Evolutionary conservation across 1,140 invertebrate species (phyloP).

Genomic region (Paraescarpia echinospica): DNA sequence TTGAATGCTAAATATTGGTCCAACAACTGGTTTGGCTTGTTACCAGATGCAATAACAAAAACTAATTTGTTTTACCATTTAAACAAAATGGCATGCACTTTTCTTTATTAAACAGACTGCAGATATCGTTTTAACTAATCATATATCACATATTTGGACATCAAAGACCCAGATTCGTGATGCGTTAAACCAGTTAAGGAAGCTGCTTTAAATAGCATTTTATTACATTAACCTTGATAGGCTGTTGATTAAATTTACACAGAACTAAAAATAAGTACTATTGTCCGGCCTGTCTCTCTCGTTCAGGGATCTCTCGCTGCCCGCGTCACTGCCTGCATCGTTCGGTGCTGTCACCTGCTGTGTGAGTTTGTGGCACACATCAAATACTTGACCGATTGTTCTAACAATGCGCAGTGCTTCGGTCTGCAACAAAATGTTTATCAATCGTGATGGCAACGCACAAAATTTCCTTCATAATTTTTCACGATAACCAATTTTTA

Average conservation of each 20-base stretch:
- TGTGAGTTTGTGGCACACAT: conserved; percentile 91
- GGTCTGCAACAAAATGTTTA: conserved; percentile 68
- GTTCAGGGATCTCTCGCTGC: conserved; percentile 56
- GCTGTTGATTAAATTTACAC: neutral
- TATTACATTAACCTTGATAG: neutral
- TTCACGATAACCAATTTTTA: neutral
- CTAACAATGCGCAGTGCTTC: conserved; percentile 96
- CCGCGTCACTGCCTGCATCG: conserved; percentile 39
- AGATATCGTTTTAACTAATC: no score
- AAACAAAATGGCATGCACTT: no score
- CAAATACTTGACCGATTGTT: conserved; percentile 97
- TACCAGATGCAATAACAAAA: no score
- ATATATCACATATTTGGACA: no score
- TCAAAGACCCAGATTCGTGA: no score
- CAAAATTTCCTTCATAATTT: conserved; percentile 6
- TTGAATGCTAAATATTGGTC: no score
- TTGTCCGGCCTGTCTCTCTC: neutral
- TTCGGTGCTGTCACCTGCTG: conserved; percentile 28
- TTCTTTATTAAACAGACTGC: no score
- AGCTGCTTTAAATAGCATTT: no score
- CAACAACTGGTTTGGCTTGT: no score
- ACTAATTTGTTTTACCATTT: no score
- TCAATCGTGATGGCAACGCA: neutral
- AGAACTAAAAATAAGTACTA: neutral
- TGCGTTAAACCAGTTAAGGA: no score